Base-by-base conservation (phyloP, 1,140 invertebrate genomes). In the Procambarus clarkii region DNA sequence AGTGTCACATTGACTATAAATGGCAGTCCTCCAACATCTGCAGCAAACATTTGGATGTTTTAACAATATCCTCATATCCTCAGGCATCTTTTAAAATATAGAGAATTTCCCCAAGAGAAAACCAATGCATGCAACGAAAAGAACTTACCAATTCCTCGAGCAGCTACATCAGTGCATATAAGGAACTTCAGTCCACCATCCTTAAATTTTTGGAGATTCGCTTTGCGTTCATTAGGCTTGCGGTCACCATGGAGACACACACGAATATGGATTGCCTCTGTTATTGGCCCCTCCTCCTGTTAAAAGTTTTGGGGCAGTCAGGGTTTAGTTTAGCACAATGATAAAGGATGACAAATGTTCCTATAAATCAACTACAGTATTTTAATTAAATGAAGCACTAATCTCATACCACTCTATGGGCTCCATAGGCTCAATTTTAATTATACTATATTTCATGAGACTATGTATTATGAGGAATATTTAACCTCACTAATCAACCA, bases 131-230 rank as follows among this genome's bases (percentile, higher is more conserved):
- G 4, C 4, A 4, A 69, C 4, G 4, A 74, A 74, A 34, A 34
- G 60, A 64, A 34, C 86, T 92, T 81, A 92, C 92, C 92, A 78
- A 99, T 96, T 78, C 99, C 99, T 94, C 99, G 96, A 34, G 99
- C 99, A 15, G 99, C 99, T 3, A 99, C 99, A 95, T 99, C 99
- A 8, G 99, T 99, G 94, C 99, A 99, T 93, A 99, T 99, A 18
- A 99, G 95, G 95, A 98, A 99, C 94, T 97, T 97, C 0, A 98
- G 98, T 94, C 98, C 95, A 24, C 95, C 94, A 78, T 95, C 96
- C 95, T 99, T 99, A 94, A 99, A 99, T 93, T 96, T 96, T 94
- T 99, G 97, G 86, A 99, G 95, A 95, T 99, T 99, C 15, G 95
- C 96, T 94, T 98, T 99, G 80, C 99, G 96, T 94, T 99, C 99